Evolutionary conservation across 2,113 vertebrate genomes (phyloP).

Genomic region (Halichoeres trimaculatus): DNA sequence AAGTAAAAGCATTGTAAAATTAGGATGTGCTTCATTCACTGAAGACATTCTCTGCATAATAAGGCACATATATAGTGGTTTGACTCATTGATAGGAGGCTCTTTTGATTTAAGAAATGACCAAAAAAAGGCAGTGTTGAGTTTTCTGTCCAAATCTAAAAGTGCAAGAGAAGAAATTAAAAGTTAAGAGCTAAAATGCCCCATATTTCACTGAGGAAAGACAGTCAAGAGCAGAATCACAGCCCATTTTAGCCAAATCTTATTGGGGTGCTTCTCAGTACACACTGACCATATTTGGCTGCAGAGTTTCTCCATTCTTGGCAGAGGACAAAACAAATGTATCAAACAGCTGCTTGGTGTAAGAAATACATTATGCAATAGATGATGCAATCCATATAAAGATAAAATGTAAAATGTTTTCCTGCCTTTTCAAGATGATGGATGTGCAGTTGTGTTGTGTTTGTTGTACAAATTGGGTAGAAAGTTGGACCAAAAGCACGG

Average conservation of each 20-base stretch:
- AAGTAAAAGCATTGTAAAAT: not conserved
- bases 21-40: too few relatives aligned
- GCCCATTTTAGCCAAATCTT: not conserved
- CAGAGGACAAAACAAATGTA: conserved; percentile 15
- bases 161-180: too few relatives aligned
- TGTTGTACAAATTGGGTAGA: not conserved
- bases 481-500: conserved; percentile 21
- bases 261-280: not conserved
- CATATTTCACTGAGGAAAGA: too few relatives aligned
- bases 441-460: not conserved
- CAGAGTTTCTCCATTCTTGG: conserved; percentile 2
- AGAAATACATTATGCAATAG: not conserved
- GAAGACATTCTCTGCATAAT: too few relatives aligned
- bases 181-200: too few relatives aligned
- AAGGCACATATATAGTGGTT: too few relatives aligned
- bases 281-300: conserved; percentile 2
- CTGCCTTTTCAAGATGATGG: conserved; percentile 22
- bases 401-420: not conserved
- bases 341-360: conserved; percentile 23
- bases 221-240: too few relatives aligned
- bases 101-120: too few relatives aligned
- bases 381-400: too few relatives aligned
- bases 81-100: too few relatives aligned
- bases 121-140: too few relatives aligned
- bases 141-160: too few relatives aligned